Evolutionary conservation across 30 jellyfish, hydroid and myxozoan species (phyloP).

Genomic region (Sanderia malayensis): DNA sequence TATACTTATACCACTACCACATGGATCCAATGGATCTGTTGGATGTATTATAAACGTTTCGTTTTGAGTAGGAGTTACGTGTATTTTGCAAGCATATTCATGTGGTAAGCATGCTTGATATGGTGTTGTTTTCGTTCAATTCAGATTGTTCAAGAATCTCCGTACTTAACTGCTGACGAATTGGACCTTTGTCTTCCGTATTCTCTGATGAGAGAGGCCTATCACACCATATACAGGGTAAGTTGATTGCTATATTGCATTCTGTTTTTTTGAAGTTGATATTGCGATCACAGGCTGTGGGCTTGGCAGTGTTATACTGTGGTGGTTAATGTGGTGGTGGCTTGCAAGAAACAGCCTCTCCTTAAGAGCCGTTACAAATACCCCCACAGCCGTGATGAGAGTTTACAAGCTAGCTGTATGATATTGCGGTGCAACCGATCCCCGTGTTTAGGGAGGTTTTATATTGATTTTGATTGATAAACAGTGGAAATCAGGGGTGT

Average conservation of each 20-base stretch:
- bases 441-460: too few relatives aligned
- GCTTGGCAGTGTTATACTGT: too few relatives aligned
- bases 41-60: too few relatives aligned
- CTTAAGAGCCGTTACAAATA: not conserved
- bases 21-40: too few relatives aligned
- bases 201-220: slow-evolving; percentile 85
- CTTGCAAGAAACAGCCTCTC: not conserved
- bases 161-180: slow-evolving; percentile 68
- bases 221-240: slow-evolving; percentile 78
- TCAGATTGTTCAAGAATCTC: slow-evolving; percentile 84
- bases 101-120: not conserved
- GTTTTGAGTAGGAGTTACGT: too few relatives aligned
- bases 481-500: too few relatives aligned
- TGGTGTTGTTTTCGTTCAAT: not conserved
- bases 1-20: too few relatives aligned
- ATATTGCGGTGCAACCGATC: not conserved
- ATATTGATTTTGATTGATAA: too few relatives aligned
- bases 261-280: too few relatives aligned
- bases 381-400: not conserved
- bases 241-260: too few relatives aligned
- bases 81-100: too few relatives aligned
- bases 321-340: not conserved
- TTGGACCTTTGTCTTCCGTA: slow-evolving; percentile 87
- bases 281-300: too few relatives aligned
- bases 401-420: not conserved